phyloP scores from a whole-genome alignment of 2,113 vertebrate species.

The Noturus placidus region DNA sequence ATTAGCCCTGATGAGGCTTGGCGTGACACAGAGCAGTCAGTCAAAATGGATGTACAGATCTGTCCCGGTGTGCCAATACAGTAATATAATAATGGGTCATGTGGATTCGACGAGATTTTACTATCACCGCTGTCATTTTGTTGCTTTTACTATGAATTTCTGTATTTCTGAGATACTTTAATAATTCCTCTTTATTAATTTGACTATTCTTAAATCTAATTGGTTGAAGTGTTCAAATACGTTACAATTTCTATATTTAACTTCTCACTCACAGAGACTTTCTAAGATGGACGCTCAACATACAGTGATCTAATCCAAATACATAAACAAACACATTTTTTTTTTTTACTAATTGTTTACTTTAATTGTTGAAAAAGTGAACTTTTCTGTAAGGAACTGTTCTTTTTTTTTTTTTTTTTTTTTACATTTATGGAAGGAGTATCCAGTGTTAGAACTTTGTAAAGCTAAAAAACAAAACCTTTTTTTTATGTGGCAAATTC shows the following conservation, averaged over 20 bases:
- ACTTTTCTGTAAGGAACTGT: neutral
- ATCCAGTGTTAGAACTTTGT: neutral
- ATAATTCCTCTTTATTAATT: neutral
- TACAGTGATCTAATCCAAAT: neutral
- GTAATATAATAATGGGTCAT: constrained; percentile 55
- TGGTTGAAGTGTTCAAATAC: neutral
- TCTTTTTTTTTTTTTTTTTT: neutral
- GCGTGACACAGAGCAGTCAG: constrained; percentile 51
- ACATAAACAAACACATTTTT: neutral
- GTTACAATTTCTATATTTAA: neutral
- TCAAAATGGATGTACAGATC: constrained; percentile 33
- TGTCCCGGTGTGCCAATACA: neutral
- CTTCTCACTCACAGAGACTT: neutral
- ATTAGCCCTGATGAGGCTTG: constrained; percentile 45
- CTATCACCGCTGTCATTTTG: neutral
- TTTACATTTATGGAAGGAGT: neutral
- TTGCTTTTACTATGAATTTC: neutral
- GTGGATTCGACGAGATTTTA: neutral
- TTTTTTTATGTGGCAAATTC: neutral
- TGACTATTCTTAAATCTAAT: neutral
- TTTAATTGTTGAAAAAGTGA: neutral
- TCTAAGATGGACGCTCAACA: neutral
- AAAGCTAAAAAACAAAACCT: neutral
- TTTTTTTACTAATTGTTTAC: too few species aligned
- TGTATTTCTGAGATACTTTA: neutral